Base-by-base conservation (phyloP, 2,797 vertebrate genomes). In the Gorsachius magnificus region DNA sequence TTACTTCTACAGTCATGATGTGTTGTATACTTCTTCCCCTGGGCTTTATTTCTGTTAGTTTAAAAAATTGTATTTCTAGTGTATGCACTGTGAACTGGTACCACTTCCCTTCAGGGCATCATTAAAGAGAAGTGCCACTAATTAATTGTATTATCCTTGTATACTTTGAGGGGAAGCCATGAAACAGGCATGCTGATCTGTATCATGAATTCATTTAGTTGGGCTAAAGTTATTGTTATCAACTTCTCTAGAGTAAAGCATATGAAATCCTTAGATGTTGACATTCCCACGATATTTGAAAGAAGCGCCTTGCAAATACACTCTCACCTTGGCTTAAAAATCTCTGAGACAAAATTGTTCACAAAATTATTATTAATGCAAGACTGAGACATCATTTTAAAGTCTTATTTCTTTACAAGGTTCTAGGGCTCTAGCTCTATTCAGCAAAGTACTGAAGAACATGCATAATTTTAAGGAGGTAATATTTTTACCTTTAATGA, bases 121-220 rank as follows among this genome's bases (percentile, higher is more conserved):
- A 93, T 88, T 94, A 95, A 87, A 96, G 35, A 93, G 46, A 90
- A 92, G 48, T 66, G 57, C 64, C 79, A 61, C 78, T 71, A 63
- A 68, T 13, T 71, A 63, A 68, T 13, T 94, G 38, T 74, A 87
- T 89, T 81, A 89, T 78, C 38, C 68, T 53, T 65, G 69, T 26
- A 9, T 92, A 41, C 57, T 91, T 78, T 65, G 56, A 69, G 54
- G 75, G 75, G 89, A 80, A 85, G 63, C 72, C 45, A 35, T 83
- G 87, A 70, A 60, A 70, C 38, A 53, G 21, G n/a, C 54, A 24
- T 65, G 36, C 33, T 83, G 11, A 25, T 26, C 8, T 24, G 29
- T 33, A 19, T n/a, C 56, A 75, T 43, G 11, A 46, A 46, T 90
- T 74, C 16, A 35, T 60, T 91, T 43, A 54, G 38, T 36, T 64